Evolutionary conservation across 2,888 invertebrate species (phyloP).

Genomic region (Melipona bicolor): DNA sequence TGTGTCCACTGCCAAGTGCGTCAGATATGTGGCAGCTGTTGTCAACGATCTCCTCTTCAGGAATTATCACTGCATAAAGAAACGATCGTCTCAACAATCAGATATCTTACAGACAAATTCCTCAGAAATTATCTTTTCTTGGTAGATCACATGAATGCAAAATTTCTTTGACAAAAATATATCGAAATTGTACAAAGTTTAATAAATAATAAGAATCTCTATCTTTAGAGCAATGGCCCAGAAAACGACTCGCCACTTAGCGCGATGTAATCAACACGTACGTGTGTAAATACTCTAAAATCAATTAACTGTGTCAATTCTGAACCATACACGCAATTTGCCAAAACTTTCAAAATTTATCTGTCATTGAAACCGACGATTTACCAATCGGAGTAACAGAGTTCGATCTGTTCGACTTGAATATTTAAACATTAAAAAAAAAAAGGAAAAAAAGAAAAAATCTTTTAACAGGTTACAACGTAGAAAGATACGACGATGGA

Average conservation of each 20-base stretch:
- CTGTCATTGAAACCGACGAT: neutral
- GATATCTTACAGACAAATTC: neutral
- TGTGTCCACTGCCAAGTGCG: conserved; percentile 91
- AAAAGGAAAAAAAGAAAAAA: too few relatives aligned
- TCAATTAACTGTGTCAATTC: neutral
- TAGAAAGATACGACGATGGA: neutral
- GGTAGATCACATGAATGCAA: neutral
- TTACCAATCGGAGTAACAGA: neutral
- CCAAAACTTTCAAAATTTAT: neutral
- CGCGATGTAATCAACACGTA: neutral
- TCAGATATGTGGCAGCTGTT: conserved; percentile 85
- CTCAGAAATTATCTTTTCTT: neutral
- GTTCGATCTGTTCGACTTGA: neutral
- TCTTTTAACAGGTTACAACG: conserved; percentile 15
- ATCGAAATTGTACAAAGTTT: neutral
- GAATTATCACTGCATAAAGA: conserved; percentile 89
- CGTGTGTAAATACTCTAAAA: neutral
- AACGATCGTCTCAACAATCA: neutral
- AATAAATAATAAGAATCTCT: neutral
- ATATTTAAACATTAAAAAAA: neutral
- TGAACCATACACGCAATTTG: neutral
- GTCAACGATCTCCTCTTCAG: conserved; percentile 88
- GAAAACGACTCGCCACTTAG: too few relatives aligned
- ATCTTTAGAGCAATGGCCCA: too few relatives aligned
- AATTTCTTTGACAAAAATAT: neutral